Evolutionary conservation across 2,113 vertebrate species (phyloP).

Genomic region (Toxotes chatareus): DNA sequence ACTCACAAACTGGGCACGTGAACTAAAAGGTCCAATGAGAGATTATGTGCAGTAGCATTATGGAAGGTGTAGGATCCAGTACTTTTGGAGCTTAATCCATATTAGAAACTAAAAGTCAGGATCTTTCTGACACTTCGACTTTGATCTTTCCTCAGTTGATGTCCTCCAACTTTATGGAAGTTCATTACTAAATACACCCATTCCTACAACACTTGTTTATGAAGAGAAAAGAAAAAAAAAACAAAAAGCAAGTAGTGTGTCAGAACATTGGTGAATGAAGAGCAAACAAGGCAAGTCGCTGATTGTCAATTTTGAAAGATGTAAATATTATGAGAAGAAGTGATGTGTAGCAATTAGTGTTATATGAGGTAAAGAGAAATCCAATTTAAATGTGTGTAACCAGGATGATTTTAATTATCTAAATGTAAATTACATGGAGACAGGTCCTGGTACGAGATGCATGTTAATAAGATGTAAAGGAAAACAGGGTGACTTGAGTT

Average conservation of each 20-base stretch:
- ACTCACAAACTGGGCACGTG: too few relatives aligned
- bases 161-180: not conserved
- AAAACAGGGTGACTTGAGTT: not conserved
- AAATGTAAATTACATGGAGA: slow-evolving; percentile 19
- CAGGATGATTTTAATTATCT: slow-evolving; percentile 13
- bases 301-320: not conserved
- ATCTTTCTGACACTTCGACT: not conserved
- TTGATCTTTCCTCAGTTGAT: not conserved
- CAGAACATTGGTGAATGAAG: not conserved
- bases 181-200: not conserved
- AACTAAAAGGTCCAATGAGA: not conserved
- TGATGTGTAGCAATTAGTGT: not conserved
- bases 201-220: too few relatives aligned
- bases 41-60: not conserved
- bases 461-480: slow-evolving; percentile 35
- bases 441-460: not conserved
- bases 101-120: not conserved
- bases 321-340: not conserved
- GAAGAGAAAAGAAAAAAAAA: too few relatives aligned
- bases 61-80: not conserved
- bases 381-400: slow-evolving; percentile 21
- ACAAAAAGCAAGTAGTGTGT: not conserved
- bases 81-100: not conserved
- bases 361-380: slow-evolving; percentile 3
- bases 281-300: not conserved